These are phyloP conservation scores for Eucriotettix oculatus DNA, from an alignment of 2,888 invertebrate genomes.

Conservation along the genomic window DNA sequence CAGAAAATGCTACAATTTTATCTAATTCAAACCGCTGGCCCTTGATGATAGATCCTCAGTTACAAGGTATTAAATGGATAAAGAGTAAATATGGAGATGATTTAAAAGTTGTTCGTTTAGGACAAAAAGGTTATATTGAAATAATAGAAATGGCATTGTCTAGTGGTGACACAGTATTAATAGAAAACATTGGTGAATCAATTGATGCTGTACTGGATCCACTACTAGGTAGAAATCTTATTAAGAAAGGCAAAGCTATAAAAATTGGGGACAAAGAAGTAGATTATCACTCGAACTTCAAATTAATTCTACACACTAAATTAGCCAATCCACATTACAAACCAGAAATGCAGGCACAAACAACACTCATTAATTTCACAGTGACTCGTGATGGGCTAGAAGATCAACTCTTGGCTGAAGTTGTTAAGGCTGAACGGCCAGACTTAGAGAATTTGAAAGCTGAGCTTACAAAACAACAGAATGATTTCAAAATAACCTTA, in stretches of 20 bases:
- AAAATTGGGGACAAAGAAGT: constrained; percentile 87
- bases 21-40: constrained; percentile 85
- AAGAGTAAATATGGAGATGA: constrained; percentile 65
- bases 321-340: constrained; percentile 91
- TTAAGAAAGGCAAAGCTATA: constrained; percentile 66
- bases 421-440: constrained; percentile 83
- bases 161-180: constrained; percentile 57
- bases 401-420: constrained; percentile 83
- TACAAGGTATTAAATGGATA: constrained; percentile 89
- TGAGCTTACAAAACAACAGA: constrained; percentile 78
- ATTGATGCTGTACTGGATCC: constrained; percentile 86
- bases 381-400: constrained; percentile 86
- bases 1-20: constrained; percentile 86
- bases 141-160: constrained; percentile 57
- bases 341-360: constrained; percentile 92
- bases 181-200: constrained; percentile 80
- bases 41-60: constrained; percentile 85
- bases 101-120: constrained; percentile 55
- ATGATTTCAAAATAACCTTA: constrained; percentile 83
- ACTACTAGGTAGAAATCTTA: constrained; percentile 68
- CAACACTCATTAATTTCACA: constrained; percentile 88
- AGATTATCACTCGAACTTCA: constrained; percentile 68
- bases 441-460: constrained; percentile 72
- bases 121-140: constrained; percentile 69
- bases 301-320: constrained; percentile 79